Percentiles rank a stretch among this genome's conserved stretches.
phyloP scores from a whole-genome alignment of 2,888 invertebrate species.

The Caenorhabditis japonica region DNA sequence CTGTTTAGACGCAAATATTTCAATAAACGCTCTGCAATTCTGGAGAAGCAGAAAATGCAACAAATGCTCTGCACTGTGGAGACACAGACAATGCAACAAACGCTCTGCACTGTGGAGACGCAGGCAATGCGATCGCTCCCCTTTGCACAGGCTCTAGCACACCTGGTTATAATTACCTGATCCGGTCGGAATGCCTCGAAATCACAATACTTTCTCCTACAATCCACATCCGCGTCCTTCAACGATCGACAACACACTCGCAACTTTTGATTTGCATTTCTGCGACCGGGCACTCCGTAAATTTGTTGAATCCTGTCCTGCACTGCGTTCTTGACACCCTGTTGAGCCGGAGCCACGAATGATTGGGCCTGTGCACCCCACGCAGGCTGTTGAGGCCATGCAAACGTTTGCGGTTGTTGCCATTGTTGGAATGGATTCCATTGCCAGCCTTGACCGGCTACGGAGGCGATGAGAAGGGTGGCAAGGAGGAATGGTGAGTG shows the following conservation, averaged over 20 bases:
- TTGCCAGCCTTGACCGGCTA: constrained; percentile 47
- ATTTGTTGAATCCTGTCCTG: constrained; percentile 44
- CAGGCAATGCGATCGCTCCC: too few relatives aligned
- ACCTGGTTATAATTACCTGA: too few relatives aligned
- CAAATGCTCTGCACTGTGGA: too few relatives aligned
- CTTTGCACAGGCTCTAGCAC: too few relatives aligned
- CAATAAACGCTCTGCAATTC: too few relatives aligned
- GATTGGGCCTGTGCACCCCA: constrained; percentile 31
- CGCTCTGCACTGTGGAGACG: too few relatives aligned
- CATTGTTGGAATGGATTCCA: constrained; percentile 55
- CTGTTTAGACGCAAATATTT: too few relatives aligned
- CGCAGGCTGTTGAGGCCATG: constrained; percentile 40
- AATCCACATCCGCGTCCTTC: constrained; percentile 70
- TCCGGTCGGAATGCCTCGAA: constrained; percentile 76
- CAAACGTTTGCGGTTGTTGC: constrained; percentile 37
- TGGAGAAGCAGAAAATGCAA: too few relatives aligned
- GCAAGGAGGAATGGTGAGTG: too few relatives aligned
- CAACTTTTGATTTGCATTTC: constrained; percentile 67
- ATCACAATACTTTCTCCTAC: constrained; percentile 75
- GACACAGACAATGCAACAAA: too few relatives aligned
- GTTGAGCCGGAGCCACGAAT: constrained; percentile 22
- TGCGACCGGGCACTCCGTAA: constrained; percentile 32
- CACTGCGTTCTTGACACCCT: constrained; percentile 50
- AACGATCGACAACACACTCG: constrained; percentile 72
- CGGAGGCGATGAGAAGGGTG: constrained; percentile 18